Conservation (phyloP, 2,113 vertebrate species). For the Dicerorhinus sumatrensis region DNA sequence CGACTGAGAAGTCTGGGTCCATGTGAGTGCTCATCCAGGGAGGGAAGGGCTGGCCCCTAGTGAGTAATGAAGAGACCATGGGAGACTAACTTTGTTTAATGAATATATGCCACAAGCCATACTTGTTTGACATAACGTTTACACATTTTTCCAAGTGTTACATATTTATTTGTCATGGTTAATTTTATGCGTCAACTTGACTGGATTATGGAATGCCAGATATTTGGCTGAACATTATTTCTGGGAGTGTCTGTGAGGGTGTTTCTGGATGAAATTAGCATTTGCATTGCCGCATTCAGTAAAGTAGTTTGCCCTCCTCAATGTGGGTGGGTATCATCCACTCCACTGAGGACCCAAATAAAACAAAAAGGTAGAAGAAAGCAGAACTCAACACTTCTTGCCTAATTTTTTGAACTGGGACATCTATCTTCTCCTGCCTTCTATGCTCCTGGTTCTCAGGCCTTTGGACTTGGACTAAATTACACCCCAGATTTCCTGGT, state of each 20-base stretch:
- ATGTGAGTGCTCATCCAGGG: not conserved
- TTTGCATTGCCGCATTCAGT: not conserved
- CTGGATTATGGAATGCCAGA: not conserved
- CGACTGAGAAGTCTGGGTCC: not conserved
- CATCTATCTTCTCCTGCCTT: not conserved
- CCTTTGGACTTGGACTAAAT: not conserved
- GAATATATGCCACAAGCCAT: not conserved
- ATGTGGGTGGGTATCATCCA: not conserved
- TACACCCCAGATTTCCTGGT: not conserved
- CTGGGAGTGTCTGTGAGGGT: too few relatives aligned
- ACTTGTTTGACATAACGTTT: not conserved
- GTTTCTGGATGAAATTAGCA: not conserved
- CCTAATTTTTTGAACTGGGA: not conserved
- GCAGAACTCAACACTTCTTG: not conserved
- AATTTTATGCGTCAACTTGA: not conserved
- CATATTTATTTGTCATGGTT: not conserved
- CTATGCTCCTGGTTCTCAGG: not conserved
- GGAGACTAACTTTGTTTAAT: not conserved
- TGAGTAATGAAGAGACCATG: not conserved
- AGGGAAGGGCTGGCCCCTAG: not conserved
- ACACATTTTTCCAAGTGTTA: not conserved
- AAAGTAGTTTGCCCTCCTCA: not conserved
- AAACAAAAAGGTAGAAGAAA: not conserved
- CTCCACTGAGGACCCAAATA: rapidly evolving
- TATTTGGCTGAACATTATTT: not conserved